Evolutionary conservation across 2,888 invertebrate genomes (phyloP).

Genomic region (Meghimatium bilineatum): DNA sequence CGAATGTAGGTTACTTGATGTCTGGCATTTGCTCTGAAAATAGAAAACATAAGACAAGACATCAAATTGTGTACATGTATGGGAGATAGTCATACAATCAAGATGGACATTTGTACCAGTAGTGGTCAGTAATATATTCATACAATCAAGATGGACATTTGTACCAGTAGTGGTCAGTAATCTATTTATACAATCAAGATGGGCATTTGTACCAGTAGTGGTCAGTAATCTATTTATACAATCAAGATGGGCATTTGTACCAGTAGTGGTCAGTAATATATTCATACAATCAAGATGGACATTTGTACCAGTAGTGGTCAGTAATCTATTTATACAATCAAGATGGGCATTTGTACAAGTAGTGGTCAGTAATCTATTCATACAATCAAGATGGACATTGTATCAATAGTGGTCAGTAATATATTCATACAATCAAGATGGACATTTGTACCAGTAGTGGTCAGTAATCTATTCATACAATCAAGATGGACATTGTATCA

Average conservation of each 20-base stretch:
- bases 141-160: not conserved
- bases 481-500: not conserved
- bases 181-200: not conserved
- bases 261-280: not conserved
- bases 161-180: not conserved
- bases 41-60: constrained; percentile 9
- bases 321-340: not conserved
- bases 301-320: not conserved
- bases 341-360: not conserved
- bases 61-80: not conserved
- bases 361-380: not conserved
- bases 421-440: not conserved
- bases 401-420: not conserved
- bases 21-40: constrained; percentile 51
- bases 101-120: not conserved
- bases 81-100: not conserved
- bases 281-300: not conserved
- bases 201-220: not conserved
- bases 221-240: not conserved
- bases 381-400: not conserved
- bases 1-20: constrained; percentile 57
- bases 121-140: not conserved
- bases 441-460: not conserved
- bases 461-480: not conserved
- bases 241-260: not conserved